Base-by-base conservation (phyloP, 2,888 invertebrate species). In the Stictocephala bisonia region DNA sequence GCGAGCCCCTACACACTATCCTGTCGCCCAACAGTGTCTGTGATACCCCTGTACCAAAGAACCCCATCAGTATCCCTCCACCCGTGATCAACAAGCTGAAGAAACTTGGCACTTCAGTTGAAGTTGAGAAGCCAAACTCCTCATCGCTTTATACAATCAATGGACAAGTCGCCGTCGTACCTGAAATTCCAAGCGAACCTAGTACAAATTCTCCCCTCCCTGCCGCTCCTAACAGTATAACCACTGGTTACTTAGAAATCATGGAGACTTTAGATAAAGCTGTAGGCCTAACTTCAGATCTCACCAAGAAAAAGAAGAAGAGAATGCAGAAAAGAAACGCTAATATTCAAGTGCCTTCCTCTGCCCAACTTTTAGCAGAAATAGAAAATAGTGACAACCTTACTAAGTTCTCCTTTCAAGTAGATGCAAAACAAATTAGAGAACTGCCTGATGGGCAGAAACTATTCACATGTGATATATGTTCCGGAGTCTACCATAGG, bases 381-480 rank as follows among this genome's bases (percentile, higher is more conserved):
- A 48, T 56, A 9, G 76, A 78, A 22, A 44, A 64, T 44, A 44
- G 64, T 7, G 64, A 64, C 27, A 22, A 44, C n/a, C 13, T 44
- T 20, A 66, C 74, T 18, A 77, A 73, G 15, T 80, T 79, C 71
- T 29, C 75, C n/a, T 80, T 80, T 66, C 77, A 77, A 71, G 72
- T 75, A 9, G 78, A 79, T 53, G 69, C 60, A 41, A 71, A 67
- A 24, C 76, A 76, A 70, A 75, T 76, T 15, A 67, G 77, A 22
- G 73, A 76, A 15, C 50, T 78, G 15, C 77, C 77, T 9, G 77
- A 78, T 56, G 80, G 79, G 15, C 78, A 80, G 27, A 80, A 79
- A 50, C 73, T 80, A 48, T 81, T 76, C 48, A 78, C 79, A 1
- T 87, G 87, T 81, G 86, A 86, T 78, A 83, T 87, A n/a, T 87